A percentile compares a stretch with the other conserved stretches of the same genome.
These are phyloP conservation scores for Aurelia coerulea DNA, from an alignment of 30 jellyfish, hydroid and myxozoan genomes.

Conservation along the genomic window DNA sequence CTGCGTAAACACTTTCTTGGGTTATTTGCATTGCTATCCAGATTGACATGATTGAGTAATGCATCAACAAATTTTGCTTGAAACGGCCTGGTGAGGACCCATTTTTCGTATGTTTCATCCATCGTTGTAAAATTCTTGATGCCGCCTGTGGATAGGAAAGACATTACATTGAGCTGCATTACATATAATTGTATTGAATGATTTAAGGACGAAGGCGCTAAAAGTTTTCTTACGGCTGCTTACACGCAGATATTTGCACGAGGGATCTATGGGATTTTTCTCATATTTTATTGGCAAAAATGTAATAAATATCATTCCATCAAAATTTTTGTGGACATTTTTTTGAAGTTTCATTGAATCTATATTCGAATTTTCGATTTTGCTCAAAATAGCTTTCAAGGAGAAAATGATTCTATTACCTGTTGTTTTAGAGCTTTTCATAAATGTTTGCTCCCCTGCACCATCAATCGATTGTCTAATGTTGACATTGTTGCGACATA, in stretches of 20 bases:
- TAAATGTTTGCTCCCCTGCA: slow-evolving; percentile 20
- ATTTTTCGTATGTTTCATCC: slow-evolving; percentile 39
- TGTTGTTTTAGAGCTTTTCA: slow-evolving; percentile 32
- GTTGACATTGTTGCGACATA: slow-evolving; percentile 30
- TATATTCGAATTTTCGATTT: background rate
- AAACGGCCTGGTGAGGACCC: slow-evolving; percentile 29
- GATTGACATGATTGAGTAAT: background rate
- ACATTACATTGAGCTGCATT: background rate
- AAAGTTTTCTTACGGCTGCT: background rate
- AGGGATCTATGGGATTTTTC: background rate
- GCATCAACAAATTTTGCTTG: slow-evolving; percentile 51
- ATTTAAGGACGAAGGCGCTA: background rate
- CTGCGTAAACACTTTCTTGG: slow-evolving; percentile 38
- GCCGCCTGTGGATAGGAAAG: slow-evolving; percentile 11
- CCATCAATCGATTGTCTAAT: slow-evolving; percentile 19
- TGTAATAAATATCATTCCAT: background rate
- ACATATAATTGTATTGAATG: background rate
- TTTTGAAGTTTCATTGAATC: background rate
- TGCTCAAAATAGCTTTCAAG: background rate
- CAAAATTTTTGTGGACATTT: background rate
- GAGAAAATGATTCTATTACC: background rate
- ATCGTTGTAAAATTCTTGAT: slow-evolving; percentile 23
- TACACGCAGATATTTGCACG: background rate
- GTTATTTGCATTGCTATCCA: slow-evolving; percentile 14
- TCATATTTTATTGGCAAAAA: background rate